phyloP scores from a whole-genome alignment of 2,797 vertebrate genomes.

The Apogon talboti region DNA sequence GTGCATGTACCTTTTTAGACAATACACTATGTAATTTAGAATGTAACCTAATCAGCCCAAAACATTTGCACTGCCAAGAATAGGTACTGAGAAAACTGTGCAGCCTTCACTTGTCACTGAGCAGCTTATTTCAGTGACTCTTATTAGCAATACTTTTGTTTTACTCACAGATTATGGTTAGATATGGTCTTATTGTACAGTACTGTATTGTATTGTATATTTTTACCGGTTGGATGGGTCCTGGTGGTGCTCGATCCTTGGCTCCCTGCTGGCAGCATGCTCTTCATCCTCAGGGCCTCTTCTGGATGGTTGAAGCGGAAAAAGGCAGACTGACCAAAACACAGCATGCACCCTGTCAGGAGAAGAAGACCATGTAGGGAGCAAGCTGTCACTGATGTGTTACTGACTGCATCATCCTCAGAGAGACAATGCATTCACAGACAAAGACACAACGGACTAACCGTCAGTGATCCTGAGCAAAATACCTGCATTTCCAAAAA shows the following conservation, averaged over 20 bases:
- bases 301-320: slow-evolving; percentile 98
- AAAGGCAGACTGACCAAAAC: slow-evolving; percentile 94
- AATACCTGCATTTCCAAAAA: slow-evolving; percentile 30
- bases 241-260: slow-evolving; percentile 69
- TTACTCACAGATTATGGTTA: background rate
- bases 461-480: too few species aligned
- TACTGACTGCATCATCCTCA: background rate
- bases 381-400: slow-evolving; percentile 9
- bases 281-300: slow-evolving; percentile 96
- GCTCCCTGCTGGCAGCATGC: slow-evolving; percentile 88
- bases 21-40: too few species aligned
- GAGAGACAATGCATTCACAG: background rate
- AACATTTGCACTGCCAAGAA: slow-evolving; percentile 48
- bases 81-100: slow-evolving; percentile 30
- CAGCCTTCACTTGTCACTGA: slow-evolving; percentile 25
- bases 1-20: too few species aligned
- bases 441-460: background rate
- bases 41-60: background rate
- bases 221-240: slow-evolving; percentile 68
- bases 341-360: slow-evolving; percentile 93
- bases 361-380: background rate
- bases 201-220: background rate
- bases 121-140: slow-evolving; percentile 26
- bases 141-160: background rate
- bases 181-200: background rate